phyloP scores from a whole-genome alignment of 1,140 invertebrate genomes.

The Cylas formicarius region DNA sequence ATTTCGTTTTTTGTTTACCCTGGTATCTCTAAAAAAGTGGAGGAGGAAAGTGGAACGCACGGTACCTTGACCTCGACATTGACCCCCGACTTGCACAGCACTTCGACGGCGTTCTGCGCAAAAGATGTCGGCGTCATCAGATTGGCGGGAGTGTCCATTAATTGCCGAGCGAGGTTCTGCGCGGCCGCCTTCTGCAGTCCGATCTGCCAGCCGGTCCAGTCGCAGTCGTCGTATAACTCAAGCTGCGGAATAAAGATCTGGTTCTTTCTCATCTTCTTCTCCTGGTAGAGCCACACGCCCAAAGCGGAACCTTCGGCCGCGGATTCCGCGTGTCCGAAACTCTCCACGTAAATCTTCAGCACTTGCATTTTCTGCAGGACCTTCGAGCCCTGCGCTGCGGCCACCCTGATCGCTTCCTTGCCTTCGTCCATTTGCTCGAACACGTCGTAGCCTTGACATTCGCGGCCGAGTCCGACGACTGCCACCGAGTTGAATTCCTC shows the following conservation, averaged over 20 bases:
- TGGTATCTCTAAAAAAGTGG: too few species aligned
- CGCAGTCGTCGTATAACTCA: conserved; percentile 44
- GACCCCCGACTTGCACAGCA: conserved; percentile 44
- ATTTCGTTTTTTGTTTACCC: too few species aligned
- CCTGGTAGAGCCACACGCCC: conserved; percentile 58
- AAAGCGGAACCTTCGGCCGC: conserved; percentile 64
- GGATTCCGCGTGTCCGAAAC: conserved; percentile 65
- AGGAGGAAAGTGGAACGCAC: too few species aligned
- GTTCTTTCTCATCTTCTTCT: conserved; percentile 51
- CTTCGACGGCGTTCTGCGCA: conserved; percentile 45
- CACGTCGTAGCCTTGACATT: conserved; percentile 55
- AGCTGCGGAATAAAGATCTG: conserved; percentile 45
- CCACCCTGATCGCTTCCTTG: conserved; percentile 57
- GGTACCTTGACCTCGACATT: conserved; percentile 49
- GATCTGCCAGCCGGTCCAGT: conserved; percentile 48
- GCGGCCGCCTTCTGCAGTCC: conserved; percentile 51
- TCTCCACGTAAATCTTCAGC: conserved; percentile 56
- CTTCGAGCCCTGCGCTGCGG: conserved; percentile 47
- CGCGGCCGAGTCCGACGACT: conserved; percentile 60
- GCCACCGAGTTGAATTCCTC: conserved; percentile 55
- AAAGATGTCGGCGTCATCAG: conserved; percentile 56
- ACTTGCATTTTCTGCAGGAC: conserved; percentile 52
- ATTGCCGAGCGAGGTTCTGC: conserved; percentile 54
- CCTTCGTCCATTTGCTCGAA: conserved; percentile 63
- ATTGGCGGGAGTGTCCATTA: conserved; percentile 62